phyloP scores from a whole-genome alignment of 2,888 invertebrate genomes.

The Nomada ferruginata region DNA sequence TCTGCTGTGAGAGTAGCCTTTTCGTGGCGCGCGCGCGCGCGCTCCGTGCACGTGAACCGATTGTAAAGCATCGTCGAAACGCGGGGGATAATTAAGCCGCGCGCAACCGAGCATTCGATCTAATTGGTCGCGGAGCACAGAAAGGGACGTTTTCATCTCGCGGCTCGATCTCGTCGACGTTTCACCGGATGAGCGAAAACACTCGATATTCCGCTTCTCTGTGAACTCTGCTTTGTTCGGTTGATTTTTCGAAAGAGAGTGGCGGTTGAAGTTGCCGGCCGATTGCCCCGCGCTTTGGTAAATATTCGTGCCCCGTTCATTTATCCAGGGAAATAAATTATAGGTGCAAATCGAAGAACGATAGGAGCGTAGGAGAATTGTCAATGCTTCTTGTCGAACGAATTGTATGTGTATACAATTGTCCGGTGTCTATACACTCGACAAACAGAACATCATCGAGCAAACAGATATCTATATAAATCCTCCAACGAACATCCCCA shows the following conservation, averaged over 20 bases:
- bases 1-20: slow-evolving; percentile 59
- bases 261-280: too few relatives aligned
- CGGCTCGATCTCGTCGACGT: not conserved
- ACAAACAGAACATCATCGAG: too few relatives aligned
- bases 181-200: not conserved
- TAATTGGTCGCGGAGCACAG: slow-evolving; percentile 37
- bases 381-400: too few relatives aligned
- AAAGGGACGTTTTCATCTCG: slow-evolving; percentile 40
- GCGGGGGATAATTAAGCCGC: slow-evolving; percentile 45
- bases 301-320: too few relatives aligned
- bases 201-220: not conserved
- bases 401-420: too few relatives aligned
- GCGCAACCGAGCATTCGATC: slow-evolving; percentile 44
- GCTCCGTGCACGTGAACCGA: slow-evolving; percentile 52
- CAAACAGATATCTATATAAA: not conserved
- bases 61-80: slow-evolving; percentile 61
- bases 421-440: too few relatives aligned
- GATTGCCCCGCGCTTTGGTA: too few relatives aligned
- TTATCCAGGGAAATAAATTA: not conserved
- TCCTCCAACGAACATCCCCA: too few relatives aligned
- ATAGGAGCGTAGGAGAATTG: too few relatives aligned
- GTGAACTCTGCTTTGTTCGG: not conserved
- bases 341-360: not conserved
- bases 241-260: not conserved
- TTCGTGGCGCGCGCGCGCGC: slow-evolving; percentile 21